Evolutionary conservation across 2,113 vertebrate genomes (phyloP).

Genomic region (Prunella himalayana): DNA sequence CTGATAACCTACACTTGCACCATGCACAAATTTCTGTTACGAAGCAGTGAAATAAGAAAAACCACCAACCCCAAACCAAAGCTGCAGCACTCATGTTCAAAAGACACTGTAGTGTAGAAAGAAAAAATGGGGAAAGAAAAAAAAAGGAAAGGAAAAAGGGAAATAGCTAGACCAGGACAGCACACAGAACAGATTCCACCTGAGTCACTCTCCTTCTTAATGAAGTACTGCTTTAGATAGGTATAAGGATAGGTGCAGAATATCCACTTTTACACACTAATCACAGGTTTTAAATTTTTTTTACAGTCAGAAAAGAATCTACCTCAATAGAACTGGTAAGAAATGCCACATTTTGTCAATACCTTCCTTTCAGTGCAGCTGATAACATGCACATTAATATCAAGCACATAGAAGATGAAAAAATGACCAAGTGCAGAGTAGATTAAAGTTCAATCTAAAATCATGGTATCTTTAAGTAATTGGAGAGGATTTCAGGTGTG

Average conservation of each 20-base stretch:
- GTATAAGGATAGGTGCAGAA: background rate
- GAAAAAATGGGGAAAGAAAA: background rate
- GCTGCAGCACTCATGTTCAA: background rate
- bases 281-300: background rate
- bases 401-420: background rate
- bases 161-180: background rate
- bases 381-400: background rate
- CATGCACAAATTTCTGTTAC: background rate
- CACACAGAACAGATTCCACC: background rate
- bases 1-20: background rate
- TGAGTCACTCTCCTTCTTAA: background rate
- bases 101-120: background rate
- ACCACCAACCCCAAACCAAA: background rate
- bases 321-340: background rate
- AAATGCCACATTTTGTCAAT: background rate
- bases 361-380: background rate
- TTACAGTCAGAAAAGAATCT: background rate
- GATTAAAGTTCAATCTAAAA: background rate
- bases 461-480: background rate
- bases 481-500: background rate
- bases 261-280: background rate
- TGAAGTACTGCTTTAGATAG: background rate
- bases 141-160: background rate
- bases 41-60: background rate
- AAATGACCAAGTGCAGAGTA: background rate